Base-by-base conservation (phyloP, 1,140 invertebrate species). In the Atta texana region DNA sequence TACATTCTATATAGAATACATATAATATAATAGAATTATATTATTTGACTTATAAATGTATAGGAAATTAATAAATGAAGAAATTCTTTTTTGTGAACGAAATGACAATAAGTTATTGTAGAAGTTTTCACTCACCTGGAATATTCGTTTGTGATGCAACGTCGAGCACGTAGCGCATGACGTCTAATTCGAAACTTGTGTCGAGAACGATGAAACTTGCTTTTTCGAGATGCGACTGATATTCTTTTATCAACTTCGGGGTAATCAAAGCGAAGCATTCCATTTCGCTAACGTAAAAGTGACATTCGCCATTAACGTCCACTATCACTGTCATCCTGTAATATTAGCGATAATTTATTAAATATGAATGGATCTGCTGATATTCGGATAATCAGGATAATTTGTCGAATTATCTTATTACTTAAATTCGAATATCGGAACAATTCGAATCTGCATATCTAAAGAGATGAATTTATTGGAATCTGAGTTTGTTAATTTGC, bases 241-340 rank as follows among this genome's bases (percentile, higher is more conserved):
- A 78, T 63, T 93, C 87, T 90, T 94, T 95, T 94, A 97, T 96
- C 84, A 96, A 94, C 78, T 97, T 92, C 5, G 96, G 93, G 10
- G 96, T 96, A 63, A 99, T 97, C 76, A 95, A 92, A n/a, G 96
- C 91, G 92, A 99, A 97, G 16, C 98, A 96, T 31, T 96, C 96
- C 97, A 98, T 98, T 92, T 99, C 98, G 0, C 98, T 98, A 53
- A 99, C 94, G 0, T 97, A 97, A 66, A 98, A 96, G 64, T 96
- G 95, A 90, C 98, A 98, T 90, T 98, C 97, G 0, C 98, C 98
- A 28, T 93, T 94, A 1, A 94, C 91, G 91, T 98, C 96, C 28
- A 99, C 95, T 24, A 98, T 93, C 5, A 97, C 96, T 0, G 97
- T 97, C 92, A 98, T 98, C 21, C 97, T 97, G 28, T 16, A 57